Conservation (phyloP, 1,140 invertebrate genomes). For the Dinothrombium tinctorium region DNA sequence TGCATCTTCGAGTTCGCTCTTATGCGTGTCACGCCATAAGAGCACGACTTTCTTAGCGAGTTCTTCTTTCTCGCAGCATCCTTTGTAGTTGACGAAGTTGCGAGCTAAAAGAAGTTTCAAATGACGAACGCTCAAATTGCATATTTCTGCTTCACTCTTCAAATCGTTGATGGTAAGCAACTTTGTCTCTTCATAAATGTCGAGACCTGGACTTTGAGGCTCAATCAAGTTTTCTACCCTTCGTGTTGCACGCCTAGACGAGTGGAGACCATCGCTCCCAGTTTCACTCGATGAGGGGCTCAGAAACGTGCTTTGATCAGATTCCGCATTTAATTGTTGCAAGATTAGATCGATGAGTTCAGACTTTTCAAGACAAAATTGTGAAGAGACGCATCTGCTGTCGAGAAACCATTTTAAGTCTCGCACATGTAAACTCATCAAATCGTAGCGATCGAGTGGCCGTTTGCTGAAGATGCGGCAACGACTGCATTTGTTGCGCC, state of each 20-base stretch:
- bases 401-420: slow-evolving; percentile 12
- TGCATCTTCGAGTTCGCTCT: slow-evolving; percentile 20
- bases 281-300: background rate
- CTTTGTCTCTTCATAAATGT: slow-evolving; percentile 1
- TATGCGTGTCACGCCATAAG: slow-evolving; percentile 39
- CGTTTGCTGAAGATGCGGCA: slow-evolving; percentile 5
- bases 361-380: slow-evolving; percentile 8
- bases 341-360: slow-evolving; percentile 11
- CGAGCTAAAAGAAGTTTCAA: slow-evolving; percentile 48
- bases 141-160: slow-evolving; percentile 20
- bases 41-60: slow-evolving; percentile 41
- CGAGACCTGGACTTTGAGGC: background rate
- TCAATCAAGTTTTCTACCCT: too few relatives aligned
- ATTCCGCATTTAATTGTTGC: too few relatives aligned
- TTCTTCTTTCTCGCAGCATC: slow-evolving; percentile 59
- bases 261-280: too few relatives aligned
- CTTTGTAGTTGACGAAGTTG: slow-evolving; percentile 62
- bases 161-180: slow-evolving; percentile 10
- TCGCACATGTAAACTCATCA: slow-evolving; percentile 9
- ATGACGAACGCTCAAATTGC: slow-evolving; percentile 21
- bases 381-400: background rate
- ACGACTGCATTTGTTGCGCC: too few relatives aligned
- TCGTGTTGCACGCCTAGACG: too few relatives aligned
- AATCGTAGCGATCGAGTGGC: slow-evolving; percentile 6
- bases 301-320: background rate